phyloP scores from a whole-genome alignment of 2,113 vertebrate genomes.

The Thryonomys swinderianus region DNA sequence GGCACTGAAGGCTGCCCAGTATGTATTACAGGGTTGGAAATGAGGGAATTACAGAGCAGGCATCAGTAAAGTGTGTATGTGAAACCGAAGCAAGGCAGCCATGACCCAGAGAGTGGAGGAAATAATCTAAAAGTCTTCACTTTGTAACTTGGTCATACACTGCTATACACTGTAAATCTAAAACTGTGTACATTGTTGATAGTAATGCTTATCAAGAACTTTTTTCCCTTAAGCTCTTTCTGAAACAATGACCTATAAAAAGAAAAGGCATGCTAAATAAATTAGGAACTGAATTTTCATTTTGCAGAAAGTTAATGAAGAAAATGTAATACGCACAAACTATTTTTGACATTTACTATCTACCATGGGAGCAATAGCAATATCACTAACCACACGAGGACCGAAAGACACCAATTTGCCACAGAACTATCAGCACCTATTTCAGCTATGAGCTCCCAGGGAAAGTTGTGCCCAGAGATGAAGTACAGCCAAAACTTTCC shows the following conservation, averaged over 20 bases:
- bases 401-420: neutral
- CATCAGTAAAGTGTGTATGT: neutral
- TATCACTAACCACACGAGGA: neutral
- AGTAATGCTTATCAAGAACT: neutral
- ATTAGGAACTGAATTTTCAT: conserved; percentile 34
- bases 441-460: neutral
- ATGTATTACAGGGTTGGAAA: neutral
- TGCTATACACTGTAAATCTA: neutral
- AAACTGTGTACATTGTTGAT: neutral
- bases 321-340: neutral
- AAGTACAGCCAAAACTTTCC: neutral
- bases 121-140: neutral
- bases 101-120: neutral
- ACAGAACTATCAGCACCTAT: neutral
- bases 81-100: neutral
- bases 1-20: neutral
- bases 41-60: neutral
- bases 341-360: neutral
- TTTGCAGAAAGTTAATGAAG: conserved; percentile 9
- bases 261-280: conserved; percentile 1
- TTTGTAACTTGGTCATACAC: neutral
- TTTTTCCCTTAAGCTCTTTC: neutral
- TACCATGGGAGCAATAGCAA: neutral
- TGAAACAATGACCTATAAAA: neutral
- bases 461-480: neutral